These are phyloP conservation scores for Tolypeutes matacus DNA, from an alignment of 2,797 vertebrate genomes.

Conservation along the genomic window DNA sequence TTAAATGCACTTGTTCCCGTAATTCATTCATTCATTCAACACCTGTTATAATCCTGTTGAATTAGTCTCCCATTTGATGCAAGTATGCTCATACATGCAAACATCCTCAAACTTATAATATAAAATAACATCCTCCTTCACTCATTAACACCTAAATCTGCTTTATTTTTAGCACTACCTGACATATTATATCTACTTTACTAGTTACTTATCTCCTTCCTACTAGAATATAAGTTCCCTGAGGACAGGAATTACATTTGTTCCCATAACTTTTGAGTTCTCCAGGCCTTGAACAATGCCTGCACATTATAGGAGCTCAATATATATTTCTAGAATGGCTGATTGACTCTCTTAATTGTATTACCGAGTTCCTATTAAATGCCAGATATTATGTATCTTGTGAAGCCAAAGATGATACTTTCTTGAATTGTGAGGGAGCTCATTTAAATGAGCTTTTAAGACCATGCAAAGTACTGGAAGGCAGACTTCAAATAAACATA, in stretches of 20 bases:
- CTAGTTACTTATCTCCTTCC: not conserved
- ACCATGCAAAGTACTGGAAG: no score
- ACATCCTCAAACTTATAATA: not conserved
- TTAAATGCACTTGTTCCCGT: not conserved
- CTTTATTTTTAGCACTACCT: not conserved
- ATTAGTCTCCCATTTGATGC: conserved; percentile 29
- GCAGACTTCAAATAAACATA: not conserved
- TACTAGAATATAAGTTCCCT: not conserved
- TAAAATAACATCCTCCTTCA: not conserved
- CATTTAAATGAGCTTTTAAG: not conserved
- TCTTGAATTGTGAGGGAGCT: not conserved
- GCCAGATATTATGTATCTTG: not conserved
- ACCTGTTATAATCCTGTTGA: not conserved
- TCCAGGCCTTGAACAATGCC: not conserved
- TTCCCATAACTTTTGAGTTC: not conserved
- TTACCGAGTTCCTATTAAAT: not conserved
- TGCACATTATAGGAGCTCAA: not conserved
- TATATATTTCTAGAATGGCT: not conserved
- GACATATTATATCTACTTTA: not conserved
- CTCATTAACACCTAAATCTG: not conserved
- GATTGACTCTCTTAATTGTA: not conserved
- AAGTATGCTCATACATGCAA: not conserved
- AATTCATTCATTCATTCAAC: conserved; percentile 21
- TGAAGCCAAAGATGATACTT: not conserved
- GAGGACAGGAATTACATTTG: not conserved